These are phyloP conservation scores for Acromyrmex charruanus DNA, from an alignment of 1,140 invertebrate species.

Conservation along the genomic window DNA sequence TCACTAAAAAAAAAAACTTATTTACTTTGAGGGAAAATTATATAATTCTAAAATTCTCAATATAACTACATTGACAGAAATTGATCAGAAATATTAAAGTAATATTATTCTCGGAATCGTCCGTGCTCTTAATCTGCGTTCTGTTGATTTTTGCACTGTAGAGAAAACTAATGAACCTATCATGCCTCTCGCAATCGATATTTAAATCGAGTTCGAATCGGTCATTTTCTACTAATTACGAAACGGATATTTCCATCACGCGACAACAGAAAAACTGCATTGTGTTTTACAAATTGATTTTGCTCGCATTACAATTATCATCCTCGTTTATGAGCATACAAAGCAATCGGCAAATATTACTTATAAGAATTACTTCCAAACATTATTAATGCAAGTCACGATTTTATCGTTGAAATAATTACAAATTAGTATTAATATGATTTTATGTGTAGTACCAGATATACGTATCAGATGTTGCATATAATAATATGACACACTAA, in stretches of 20 bases:
- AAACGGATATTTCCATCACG: background rate
- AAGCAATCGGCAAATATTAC: background rate
- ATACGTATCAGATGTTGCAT: conserved; percentile 17
- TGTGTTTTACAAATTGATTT: conserved; percentile 19
- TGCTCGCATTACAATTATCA: background rate
- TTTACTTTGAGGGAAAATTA: background rate
- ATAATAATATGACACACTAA: background rate
- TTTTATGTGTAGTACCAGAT: background rate
- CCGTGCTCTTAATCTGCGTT: background rate
- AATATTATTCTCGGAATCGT: conserved; percentile 13
- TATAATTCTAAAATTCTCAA: background rate
- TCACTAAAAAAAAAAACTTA: background rate
- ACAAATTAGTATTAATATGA: conserved; percentile 25
- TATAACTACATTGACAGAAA: background rate
- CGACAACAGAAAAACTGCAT: background rate
- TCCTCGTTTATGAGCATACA: background rate
- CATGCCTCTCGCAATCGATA: conserved; percentile 1
- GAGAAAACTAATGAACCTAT: background rate
- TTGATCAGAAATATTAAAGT: background rate
- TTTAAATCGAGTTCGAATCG: background rate
- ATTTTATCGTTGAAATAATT: conserved; percentile 20
- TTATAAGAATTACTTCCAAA: conserved; percentile 4
- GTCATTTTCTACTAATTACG: conserved; percentile 14
- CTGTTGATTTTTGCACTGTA: background rate
- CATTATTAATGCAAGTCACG: background rate